A percentile compares a stretch with the other conserved stretches of the same genome.
Evolutionary conservation across 2,888 invertebrate genomes (phyloP).

Genomic region (Oscheius sp.): DNA sequence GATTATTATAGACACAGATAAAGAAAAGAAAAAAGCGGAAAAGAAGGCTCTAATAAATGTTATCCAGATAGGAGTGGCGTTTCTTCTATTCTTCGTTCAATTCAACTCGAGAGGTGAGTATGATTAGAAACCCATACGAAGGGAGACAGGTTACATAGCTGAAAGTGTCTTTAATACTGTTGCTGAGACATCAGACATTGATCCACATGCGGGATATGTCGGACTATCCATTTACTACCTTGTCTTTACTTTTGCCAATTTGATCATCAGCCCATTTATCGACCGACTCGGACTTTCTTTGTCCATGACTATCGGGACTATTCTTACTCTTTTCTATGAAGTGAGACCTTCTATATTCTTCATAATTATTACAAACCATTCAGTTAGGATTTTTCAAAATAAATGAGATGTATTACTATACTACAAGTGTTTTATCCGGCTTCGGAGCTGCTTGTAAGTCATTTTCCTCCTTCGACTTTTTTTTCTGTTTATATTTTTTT

Average conservation of each 20-base stretch:
- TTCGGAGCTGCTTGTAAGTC: constrained; percentile 66
- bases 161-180: constrained; percentile 11
- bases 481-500: too few species aligned
- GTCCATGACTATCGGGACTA: constrained; percentile 18
- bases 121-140: not conserved
- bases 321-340: constrained; percentile 19
- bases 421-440: constrained; percentile 53
- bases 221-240: constrained; percentile 14
- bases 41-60: constrained; percentile 5
- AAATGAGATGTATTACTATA: constrained; percentile 51
- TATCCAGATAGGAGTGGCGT: constrained; percentile 18
- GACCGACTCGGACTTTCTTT: constrained; percentile 1
- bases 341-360: not conserved
- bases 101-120: constrained; percentile 10
- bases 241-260: constrained; percentile 16
- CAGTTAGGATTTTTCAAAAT: constrained; percentile 51
- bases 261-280: constrained; percentile 18
- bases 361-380: not conserved
- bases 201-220: constrained; percentile 15
- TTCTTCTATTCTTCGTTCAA: constrained; percentile 14
- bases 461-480: not conserved
- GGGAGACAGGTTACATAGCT: not conserved
- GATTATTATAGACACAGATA: too few species aligned
- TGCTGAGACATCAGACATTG: constrained; percentile 8
- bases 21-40: not conserved